Conservation (phyloP, 2,113 vertebrate genomes). For the Orientallactaga bullata region DNA sequence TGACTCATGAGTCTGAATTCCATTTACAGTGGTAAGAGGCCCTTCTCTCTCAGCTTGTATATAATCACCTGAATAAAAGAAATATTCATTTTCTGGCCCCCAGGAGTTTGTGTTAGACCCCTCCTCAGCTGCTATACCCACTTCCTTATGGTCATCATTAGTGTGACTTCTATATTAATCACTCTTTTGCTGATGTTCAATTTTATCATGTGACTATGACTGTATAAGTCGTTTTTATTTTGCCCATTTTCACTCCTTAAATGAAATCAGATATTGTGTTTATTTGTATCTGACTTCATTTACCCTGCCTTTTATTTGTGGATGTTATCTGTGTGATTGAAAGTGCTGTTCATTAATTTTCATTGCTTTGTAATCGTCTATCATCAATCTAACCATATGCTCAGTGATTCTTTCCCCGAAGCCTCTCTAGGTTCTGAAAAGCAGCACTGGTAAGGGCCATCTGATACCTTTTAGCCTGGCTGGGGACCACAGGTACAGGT, state of each 20-base stretch:
- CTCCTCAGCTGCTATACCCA: neutral
- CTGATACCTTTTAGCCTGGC: neutral
- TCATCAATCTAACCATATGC: neutral
- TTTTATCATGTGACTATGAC: conserved; percentile 4
- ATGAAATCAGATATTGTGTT: conserved; percentile 3
- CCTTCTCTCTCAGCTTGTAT: no score
- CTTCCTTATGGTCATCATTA: neutral
- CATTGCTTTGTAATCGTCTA: neutral
- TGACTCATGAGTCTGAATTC: no score
- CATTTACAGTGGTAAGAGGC: no score
- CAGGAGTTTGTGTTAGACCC: neutral
- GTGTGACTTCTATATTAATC: neutral
- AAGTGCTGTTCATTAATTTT: neutral
- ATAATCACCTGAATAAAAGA: neutral
- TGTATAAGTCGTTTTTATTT: conserved; percentile 1
- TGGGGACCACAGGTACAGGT: neutral
- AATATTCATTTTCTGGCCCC: neutral
- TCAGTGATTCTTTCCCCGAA: neutral
- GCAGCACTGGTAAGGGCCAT: neutral
- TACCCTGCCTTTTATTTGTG: neutral
- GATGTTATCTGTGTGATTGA: neutral
- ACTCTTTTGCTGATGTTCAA: neutral
- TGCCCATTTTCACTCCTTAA: conserved; percentile 12
- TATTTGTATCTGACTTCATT: conserved; percentile 13
- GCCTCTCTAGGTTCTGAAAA: neutral